Conservation (phyloP, 2,888 invertebrate genomes). For the Lochmaea capreae region DNA sequence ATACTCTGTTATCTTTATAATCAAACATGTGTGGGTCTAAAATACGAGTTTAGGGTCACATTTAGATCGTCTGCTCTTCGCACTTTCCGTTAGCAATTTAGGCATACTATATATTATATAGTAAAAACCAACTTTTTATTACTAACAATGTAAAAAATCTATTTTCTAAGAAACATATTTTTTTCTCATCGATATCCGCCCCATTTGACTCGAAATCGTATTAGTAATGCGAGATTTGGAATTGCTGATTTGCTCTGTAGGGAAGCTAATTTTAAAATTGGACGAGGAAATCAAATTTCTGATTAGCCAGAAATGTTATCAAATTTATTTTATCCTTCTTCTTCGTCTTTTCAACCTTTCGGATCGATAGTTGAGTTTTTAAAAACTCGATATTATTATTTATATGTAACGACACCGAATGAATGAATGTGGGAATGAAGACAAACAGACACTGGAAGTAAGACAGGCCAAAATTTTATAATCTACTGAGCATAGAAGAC, state of each 20-base stretch:
- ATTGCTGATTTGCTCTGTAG: slow-evolving; percentile 45
- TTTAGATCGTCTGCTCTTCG: neutral
- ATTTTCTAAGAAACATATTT: neutral
- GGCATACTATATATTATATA: neutral
- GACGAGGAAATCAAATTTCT: slow-evolving; percentile 36
- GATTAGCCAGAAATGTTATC: slow-evolving; percentile 15
- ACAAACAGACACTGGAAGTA: too few relatives aligned
- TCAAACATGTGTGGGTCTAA: slow-evolving; percentile 5
- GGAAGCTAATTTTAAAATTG: slow-evolving; percentile 34
- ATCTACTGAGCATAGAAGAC: too few relatives aligned
- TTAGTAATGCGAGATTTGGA: slow-evolving; percentile 46
- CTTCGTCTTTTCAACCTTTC: neutral
- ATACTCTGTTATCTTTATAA: slow-evolving; percentile 12
- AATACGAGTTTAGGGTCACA: slow-evolving; percentile 1
- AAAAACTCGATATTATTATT: neutral
- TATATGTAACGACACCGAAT: too few relatives aligned
- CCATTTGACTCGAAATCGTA: slow-evolving; percentile 52
- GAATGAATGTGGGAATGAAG: too few relatives aligned
- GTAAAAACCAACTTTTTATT: too few relatives aligned
- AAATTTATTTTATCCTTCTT: neutral
- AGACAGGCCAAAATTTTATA: too few relatives aligned
- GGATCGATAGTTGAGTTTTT: neutral
- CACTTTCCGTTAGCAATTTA: neutral
- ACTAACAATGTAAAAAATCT: neutral
- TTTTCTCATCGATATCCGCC: slow-evolving; percentile 41